Base-by-base conservation (phyloP, 1,140 invertebrate genomes). In the Temnothorax longispinosus region DNA sequence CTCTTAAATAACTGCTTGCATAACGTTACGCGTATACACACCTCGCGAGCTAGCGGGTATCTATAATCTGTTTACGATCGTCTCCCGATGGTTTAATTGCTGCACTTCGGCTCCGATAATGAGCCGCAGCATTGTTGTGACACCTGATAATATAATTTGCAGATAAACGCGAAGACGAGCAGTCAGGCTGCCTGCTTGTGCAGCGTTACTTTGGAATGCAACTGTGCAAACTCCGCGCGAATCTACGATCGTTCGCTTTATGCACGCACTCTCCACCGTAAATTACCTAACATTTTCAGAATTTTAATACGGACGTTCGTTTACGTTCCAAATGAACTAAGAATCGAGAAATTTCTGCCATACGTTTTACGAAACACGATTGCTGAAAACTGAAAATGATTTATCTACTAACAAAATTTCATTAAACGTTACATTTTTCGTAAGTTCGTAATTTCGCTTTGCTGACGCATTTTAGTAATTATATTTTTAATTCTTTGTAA, bases 61-160 rank as follows among this genome's bases (percentile, higher is more conserved):
- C 50, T 85, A 58, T 87, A 89, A 90, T 90, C 88, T 89, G 89
- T 89, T 90, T 89, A 85, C 80, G 89, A 80, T 78, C 58, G 21
- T 60, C 62, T 80, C 18, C 3, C 38, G 8, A 21, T 38, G 38
- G 47, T 62, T 87, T 80, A 74, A 87, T 87, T 82, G 58, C 60
- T 74, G 74, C 74, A 69, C 27, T 74, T 90, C 72, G 50, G 44
- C 72, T 47, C 6, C 54, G 80, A 89, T 89, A 89, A 84, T 67
- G 32, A 58, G 50, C 18, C 35, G 8, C 62, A 27, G 32, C 54
- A 87, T 60, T 71, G 58, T 76, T 60, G 60, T 71, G 78, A 90
- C 89, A 90, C 60, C 88, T 89, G 89, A 89, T 90, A 90, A 88
- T 54, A 60, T 60, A 84, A 84, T 74, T 60, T 38, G 64, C 58